Percentiles rank a stretch among this genome's conserved stretches.
phyloP scores from a whole-genome alignment of 1,140 invertebrate genomes.

The Idris sp. region DNA sequence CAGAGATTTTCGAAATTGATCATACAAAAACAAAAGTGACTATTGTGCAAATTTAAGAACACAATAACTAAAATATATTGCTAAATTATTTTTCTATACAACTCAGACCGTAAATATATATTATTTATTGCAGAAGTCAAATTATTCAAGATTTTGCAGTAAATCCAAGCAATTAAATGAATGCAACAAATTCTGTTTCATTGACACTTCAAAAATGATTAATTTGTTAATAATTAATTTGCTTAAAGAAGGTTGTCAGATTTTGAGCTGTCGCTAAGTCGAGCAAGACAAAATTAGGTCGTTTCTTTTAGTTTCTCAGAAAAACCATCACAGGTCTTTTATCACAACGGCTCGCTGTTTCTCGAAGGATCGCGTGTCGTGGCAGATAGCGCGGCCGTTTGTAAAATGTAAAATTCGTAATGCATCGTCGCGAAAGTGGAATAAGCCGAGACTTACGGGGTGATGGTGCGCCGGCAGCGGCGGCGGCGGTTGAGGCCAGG shows the following conservation, averaged over 20 bases:
- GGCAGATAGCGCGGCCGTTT: conserved; percentile 74
- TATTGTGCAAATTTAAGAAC: conserved; percentile 39
- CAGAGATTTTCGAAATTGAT: conserved; percentile 68
- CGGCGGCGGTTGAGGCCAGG: conserved; percentile 61
- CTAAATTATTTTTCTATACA: conserved; percentile 18
- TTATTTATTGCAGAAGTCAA: too few species aligned
- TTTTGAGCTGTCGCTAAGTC: conserved; percentile 27
- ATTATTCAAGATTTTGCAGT: too few species aligned
- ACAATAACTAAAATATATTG: conserved; percentile 18
- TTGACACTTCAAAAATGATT: too few species aligned
- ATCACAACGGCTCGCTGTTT: conserved; percentile 65
- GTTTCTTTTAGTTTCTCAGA: conserved; percentile 40
- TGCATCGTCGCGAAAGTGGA: conserved; percentile 76
- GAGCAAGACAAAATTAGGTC: conserved; percentile 15
- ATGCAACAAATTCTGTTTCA: too few species aligned
- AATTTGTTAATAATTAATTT: too few species aligned
- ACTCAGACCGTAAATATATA: too few species aligned
- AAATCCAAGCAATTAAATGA: too few species aligned
- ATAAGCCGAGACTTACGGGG: conserved; percentile 73
- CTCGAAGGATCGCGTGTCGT: conserved; percentile 74
- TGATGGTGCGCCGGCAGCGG: conserved; percentile 55
- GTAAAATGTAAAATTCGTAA: conserved; percentile 77
- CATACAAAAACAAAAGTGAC: conserved; percentile 56
- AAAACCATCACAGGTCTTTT: conserved; percentile 62
- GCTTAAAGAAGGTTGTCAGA: conserved; percentile 6